A percentile compares a stretch with the other conserved stretches of the same genome.
Conservation (phyloP, 2,797 vertebrate species). For the Sciurus vulgaris region DNA sequence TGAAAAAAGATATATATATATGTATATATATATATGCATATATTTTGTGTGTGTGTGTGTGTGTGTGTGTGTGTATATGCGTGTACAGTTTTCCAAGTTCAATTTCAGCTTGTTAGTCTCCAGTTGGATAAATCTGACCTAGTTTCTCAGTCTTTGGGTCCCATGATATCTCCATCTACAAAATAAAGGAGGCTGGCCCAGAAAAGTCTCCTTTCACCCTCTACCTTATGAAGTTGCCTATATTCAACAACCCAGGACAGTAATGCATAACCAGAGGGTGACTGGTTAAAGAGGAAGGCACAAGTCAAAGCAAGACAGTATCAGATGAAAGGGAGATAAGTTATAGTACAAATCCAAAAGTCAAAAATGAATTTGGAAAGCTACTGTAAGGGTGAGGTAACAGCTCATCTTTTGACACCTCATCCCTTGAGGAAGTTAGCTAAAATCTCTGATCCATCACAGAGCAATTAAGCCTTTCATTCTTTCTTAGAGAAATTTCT, state of each 20-base stretch:
- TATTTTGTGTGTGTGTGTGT: no score
- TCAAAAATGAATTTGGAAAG: background rate
- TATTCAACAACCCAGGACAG: background rate
- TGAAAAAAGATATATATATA: background rate
- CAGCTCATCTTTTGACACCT: background rate
- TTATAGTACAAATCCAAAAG: background rate
- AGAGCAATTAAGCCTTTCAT: background rate
- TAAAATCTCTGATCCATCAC: background rate
- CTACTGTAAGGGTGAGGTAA: background rate
- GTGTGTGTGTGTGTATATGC: no score
- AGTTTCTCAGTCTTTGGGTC: background rate
- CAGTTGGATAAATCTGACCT: background rate
- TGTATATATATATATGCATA: no score
- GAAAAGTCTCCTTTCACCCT: background rate
- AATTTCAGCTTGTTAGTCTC: background rate
- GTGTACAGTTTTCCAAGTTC: background rate
- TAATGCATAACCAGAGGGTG: background rate
- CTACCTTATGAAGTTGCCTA: background rate
- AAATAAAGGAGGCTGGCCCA: background rate
- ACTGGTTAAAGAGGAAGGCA: background rate
- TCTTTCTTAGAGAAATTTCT: background rate
- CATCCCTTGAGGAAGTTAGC: background rate
- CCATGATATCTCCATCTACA: background rate
- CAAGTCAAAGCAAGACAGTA: accelerated
- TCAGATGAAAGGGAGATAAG: background rate